These are phyloP conservation scores for Pantherophis guttatus DNA, from an alignment of 2,113 vertebrate species.

Conservation along the genomic window DNA sequence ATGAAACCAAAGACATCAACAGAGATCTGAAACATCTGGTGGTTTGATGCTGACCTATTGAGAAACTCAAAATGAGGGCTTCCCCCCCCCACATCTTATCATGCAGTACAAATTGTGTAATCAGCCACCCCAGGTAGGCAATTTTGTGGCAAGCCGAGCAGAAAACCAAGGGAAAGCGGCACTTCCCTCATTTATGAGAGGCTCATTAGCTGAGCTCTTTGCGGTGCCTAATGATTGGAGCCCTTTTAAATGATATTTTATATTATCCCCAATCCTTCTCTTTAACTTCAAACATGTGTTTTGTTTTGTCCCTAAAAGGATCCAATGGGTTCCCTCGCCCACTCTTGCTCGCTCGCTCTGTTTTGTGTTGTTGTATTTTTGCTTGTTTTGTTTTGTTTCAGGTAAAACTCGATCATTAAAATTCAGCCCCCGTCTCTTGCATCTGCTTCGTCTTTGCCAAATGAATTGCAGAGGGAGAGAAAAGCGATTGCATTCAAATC, in stretches of 20 bases:
- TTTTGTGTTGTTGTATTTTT: slow-evolving; percentile 37
- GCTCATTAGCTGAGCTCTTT: slow-evolving; percentile 64
- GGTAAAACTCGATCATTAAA: slow-evolving; percentile 87
- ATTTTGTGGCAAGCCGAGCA: slow-evolving; percentile 23
- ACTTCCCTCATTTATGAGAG: slow-evolving; percentile 50
- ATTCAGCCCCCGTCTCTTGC: slow-evolving; percentile 84
- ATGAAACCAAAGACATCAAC: not conserved
- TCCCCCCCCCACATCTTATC: not conserved
- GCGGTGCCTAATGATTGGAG: slow-evolving; percentile 62
- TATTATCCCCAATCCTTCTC: slow-evolving; percentile 55
- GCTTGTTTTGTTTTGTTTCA: slow-evolving; percentile 70
- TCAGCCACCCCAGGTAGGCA: slow-evolving; percentile 44
- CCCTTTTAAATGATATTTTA: slow-evolving; percentile 71
- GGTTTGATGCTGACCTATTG: not conserved
- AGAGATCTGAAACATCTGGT: not conserved
- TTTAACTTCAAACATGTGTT: slow-evolving; percentile 67
- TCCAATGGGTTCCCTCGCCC: slow-evolving; percentile 41
- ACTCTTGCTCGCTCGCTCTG: not conserved
- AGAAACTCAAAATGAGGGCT: not conserved
- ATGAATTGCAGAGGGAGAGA: slow-evolving; percentile 83
- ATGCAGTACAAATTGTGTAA: not conserved
- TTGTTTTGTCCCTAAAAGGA: slow-evolving; percentile 53
- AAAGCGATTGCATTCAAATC: slow-evolving; percentile 93
- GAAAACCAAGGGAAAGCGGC: slow-evolving; percentile 31
- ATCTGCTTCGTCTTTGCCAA: slow-evolving; percentile 89